These are phyloP conservation scores for Aphelenchoides fujianensis DNA, from an alignment of 1,140 invertebrate genomes.

Conservation along the genomic window DNA sequence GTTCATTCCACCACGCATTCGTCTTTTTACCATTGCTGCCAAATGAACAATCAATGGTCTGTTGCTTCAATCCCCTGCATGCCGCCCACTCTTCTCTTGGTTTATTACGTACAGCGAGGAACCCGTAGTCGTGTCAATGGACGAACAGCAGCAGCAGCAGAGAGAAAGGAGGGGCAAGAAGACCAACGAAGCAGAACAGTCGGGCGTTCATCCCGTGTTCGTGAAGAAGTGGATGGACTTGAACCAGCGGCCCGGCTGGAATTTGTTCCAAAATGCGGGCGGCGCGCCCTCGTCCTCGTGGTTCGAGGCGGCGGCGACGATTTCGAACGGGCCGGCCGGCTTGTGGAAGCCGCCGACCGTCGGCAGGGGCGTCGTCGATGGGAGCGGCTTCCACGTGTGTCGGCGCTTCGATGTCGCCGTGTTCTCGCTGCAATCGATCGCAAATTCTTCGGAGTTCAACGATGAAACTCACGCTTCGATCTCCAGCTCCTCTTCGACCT, in stretches of 20 bases:
- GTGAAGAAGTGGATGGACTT: constrained; percentile 37
- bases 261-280: constrained; percentile 49
- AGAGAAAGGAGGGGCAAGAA: no score
- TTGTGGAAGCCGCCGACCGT: constrained; percentile 21
- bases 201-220: constrained; percentile 33
- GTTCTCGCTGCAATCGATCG: not conserved
- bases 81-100: no score
- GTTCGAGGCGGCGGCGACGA: constrained; percentile 8
- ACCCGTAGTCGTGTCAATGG: no score
- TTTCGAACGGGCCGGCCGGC: constrained; percentile 24
- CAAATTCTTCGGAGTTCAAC: constrained; percentile 2
- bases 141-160: no score
- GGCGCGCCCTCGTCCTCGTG: constrained; percentile 8
- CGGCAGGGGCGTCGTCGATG: constrained; percentile 30
- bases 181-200: no score
- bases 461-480: not conserved
- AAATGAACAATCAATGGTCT: no score
- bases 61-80: no score
- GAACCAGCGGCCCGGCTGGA: constrained; percentile 54
- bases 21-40: no score
- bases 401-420: not conserved
- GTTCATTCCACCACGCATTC: no score
- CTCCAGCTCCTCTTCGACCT: constrained; percentile 25
- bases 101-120: no score
- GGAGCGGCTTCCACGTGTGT: constrained; percentile 46